These are phyloP conservation scores for Silurus glanis DNA, from an alignment of 2,113 vertebrate genomes.

Conservation along the genomic window DNA sequence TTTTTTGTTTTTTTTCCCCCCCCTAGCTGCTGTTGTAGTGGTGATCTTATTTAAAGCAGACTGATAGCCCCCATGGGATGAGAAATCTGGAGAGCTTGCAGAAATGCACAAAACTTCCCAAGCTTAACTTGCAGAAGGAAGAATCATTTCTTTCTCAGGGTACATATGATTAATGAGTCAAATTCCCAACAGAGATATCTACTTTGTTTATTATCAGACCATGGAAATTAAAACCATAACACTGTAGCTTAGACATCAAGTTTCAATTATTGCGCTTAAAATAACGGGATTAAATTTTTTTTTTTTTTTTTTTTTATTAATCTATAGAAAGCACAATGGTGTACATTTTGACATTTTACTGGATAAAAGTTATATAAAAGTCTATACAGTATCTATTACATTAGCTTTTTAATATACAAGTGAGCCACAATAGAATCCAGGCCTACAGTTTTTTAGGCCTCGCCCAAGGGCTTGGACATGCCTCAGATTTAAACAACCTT, in stretches of 20 bases:
- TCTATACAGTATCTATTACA: neutral
- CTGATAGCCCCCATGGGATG: constrained; percentile 24
- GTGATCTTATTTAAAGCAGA: neutral
- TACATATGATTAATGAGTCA: constrained; percentile 14
- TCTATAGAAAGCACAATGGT: neutral
- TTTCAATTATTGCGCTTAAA: neutral
- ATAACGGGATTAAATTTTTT: neutral
- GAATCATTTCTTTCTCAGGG: constrained; percentile 20
- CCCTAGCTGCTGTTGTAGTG: neutral
- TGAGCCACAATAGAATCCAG: neutral
- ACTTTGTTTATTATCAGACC: constrained; percentile 4
- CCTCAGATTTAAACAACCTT: neutral
- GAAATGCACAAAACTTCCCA: constrained; percentile 34
- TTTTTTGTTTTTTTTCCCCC: neutral
- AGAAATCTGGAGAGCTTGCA: constrained; percentile 9
- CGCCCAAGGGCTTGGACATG: neutral
- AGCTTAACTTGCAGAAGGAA: constrained; percentile 8
- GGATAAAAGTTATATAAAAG: neutral
- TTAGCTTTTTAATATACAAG: neutral
- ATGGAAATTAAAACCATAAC: constrained; percentile 2
- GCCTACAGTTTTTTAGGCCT: neutral
- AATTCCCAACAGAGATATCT: constrained; percentile 20
- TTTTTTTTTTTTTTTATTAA: neutral
- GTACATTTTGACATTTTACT: neutral
- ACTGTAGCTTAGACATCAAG: neutral